Evolutionary conservation across 2,888 invertebrate genomes (phyloP).

Genomic region (Sarcophaga carnaria): DNA sequence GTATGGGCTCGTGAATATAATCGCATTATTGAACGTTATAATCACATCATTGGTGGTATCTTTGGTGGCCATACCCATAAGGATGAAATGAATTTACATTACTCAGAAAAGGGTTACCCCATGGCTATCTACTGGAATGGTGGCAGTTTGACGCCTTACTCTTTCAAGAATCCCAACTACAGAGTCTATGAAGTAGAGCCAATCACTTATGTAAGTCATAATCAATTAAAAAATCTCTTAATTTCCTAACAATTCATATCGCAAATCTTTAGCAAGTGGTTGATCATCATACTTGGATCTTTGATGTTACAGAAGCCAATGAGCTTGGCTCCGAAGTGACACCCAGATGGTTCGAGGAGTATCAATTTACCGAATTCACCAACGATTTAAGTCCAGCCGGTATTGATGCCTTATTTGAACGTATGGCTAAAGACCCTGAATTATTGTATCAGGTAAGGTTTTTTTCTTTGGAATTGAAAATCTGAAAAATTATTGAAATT

Average conservation of each 20-base stretch:
- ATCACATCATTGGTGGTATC: constrained; percentile 88
- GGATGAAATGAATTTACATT: constrained; percentile 89
- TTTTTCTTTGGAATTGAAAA: neutral
- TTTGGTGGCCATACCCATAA: constrained; percentile 92
- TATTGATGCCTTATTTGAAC: constrained; percentile 84
- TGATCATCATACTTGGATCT: constrained; percentile 87
- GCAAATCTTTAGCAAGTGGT: constrained; percentile 83
- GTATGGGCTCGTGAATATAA: constrained; percentile 89
- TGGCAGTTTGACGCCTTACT: constrained; percentile 90
- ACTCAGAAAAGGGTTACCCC: constrained; percentile 82
- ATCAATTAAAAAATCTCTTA: too few species aligned
- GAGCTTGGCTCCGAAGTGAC: constrained; percentile 81
- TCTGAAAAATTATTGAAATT: neutral
- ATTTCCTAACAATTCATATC: neutral
- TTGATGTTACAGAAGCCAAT: constrained; percentile 90
- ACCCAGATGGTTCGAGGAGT: constrained; percentile 89
- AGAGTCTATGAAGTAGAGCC: constrained; percentile 88
- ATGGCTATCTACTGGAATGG: constrained; percentile 90
- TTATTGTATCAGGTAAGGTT: constrained; percentile 74
- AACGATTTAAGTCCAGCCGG: constrained; percentile 86
- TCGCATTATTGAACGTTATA: constrained; percentile 87
- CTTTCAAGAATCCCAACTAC: constrained; percentile 91
- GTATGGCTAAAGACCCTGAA: constrained; percentile 82
- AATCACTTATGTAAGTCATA: constrained; percentile 83
- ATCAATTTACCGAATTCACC: constrained; percentile 88